Percentiles rank a stretch among this genome's conserved stretches.
These are phyloP conservation scores for Semotilus atromaculatus DNA, from an alignment of 2,797 vertebrate genomes.

Conservation along the genomic window DNA sequence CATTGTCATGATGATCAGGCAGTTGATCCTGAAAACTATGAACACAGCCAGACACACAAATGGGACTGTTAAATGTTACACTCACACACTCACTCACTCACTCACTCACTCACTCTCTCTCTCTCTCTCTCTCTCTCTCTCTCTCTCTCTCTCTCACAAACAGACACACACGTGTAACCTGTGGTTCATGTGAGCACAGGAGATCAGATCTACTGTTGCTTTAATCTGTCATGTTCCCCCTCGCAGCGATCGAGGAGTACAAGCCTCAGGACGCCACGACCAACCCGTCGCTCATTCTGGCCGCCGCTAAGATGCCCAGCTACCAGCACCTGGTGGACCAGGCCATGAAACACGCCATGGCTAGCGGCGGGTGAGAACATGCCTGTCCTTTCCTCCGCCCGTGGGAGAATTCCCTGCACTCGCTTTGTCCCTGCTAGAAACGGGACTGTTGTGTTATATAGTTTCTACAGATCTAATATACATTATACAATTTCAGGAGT, in stretches of 20 bases:
- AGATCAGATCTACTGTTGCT: neutral
- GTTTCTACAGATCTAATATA: neutral
- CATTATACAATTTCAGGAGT: slow-evolving; percentile 70
- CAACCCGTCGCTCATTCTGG: slow-evolving; percentile 95
- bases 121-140: too few species aligned
- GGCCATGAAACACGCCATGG: slow-evolving; percentile 87
- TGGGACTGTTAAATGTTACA: too few species aligned
- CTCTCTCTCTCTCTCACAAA: too few species aligned
- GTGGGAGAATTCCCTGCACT: neutral
- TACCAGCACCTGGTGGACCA: slow-evolving; percentile 90
- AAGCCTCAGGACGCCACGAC: slow-evolving; percentile 98
- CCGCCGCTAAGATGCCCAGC: slow-evolving; percentile 91
- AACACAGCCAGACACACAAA: neutral
- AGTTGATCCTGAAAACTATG: neutral
- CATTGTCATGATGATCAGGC: slow-evolving; percentile 8
- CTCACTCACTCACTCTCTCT: too few species aligned
- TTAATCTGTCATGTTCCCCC: slow-evolving; percentile 3
- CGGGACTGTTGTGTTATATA: neutral
- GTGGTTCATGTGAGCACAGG: too few species aligned
- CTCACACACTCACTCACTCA: too few species aligned
- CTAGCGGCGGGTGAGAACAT: slow-evolving; percentile 85
- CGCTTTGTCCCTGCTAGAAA: neutral
- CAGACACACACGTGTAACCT: too few species aligned
- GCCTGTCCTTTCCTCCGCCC: neutral
- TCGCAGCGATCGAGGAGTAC: slow-evolving; percentile 92